Conservation (phyloP, 2,888 invertebrate genomes). For the Agapostemon virescens region DNA sequence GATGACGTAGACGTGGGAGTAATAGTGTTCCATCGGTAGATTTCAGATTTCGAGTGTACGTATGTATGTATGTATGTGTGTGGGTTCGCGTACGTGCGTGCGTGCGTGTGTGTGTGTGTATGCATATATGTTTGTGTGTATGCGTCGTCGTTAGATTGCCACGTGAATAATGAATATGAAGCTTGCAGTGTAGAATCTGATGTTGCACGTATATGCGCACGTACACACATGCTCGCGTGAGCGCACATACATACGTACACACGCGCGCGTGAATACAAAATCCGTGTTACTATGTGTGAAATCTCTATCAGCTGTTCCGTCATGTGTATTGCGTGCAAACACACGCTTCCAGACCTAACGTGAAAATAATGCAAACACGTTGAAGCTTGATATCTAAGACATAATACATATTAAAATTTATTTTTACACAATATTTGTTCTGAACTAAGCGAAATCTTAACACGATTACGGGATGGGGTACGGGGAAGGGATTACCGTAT, state of each 20-base stretch:
- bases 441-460: not conserved
- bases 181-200: not conserved
- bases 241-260: not conserved
- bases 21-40: not conserved
- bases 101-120: too few relatives aligned
- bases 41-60: not conserved
- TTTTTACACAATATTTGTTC: slow-evolving; percentile 13
- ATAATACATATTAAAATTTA: slow-evolving; percentile 3
- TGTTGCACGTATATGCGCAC: not conserved
- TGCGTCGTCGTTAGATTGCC: slow-evolving; percentile 12
- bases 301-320: slow-evolving; percentile 27
- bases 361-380: not conserved
- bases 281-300: not conserved
- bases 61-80: too few relatives aligned
- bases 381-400: not conserved
- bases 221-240: not conserved
- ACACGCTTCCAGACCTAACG: not conserved
- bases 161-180: slow-evolving; percentile 29
- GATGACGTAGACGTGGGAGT: not conserved
- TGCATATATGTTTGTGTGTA: too few relatives aligned
- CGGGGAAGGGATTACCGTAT: not conserved
- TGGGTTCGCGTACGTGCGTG: not conserved
- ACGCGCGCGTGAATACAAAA: not conserved
- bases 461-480: too few relatives aligned
- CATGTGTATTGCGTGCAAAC: not conserved